These are phyloP conservation scores for Stictonetta naevosa DNA, from an alignment of 2,113 vertebrate species.

Conservation along the genomic window DNA sequence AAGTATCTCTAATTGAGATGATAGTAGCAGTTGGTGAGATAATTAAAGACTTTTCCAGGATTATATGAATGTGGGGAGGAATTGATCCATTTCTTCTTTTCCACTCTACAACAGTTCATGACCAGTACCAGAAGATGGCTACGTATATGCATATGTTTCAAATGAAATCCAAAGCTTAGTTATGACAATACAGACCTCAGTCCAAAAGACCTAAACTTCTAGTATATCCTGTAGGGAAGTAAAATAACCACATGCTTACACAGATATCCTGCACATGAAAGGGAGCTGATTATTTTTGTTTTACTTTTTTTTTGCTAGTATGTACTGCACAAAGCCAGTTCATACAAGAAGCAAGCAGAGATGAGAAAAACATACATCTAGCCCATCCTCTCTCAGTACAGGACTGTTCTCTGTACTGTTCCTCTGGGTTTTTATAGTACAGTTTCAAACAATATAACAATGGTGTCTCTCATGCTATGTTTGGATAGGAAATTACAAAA, in stretches of 20 bases:
- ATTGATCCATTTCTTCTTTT: background rate
- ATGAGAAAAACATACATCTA: background rate
- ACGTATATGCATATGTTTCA: background rate
- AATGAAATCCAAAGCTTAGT: background rate
- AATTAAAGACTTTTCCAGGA: background rate
- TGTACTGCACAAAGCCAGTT: background rate
- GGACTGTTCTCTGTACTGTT: background rate
- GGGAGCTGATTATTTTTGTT: background rate
- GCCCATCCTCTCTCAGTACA: background rate
- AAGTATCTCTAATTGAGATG: background rate
- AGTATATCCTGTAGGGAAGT: background rate
- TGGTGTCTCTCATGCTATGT: background rate
- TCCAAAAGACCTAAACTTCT: background rate
- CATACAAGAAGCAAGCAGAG: background rate
- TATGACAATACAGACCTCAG: background rate
- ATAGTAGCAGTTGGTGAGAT: background rate
- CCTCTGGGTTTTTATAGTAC: background rate
- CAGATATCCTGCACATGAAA: background rate
- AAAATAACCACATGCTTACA: background rate
- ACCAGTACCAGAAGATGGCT: background rate
- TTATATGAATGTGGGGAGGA: background rate
- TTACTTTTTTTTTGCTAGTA: background rate
- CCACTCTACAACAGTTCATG: background rate
- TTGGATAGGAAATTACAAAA: background rate
- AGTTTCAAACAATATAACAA: background rate